Evolutionary conservation across 2,888 invertebrate genomes (phyloP), one percentile per base, ranked within the genome.

Genomic region (Cecidostiba fungosa): DNA sequence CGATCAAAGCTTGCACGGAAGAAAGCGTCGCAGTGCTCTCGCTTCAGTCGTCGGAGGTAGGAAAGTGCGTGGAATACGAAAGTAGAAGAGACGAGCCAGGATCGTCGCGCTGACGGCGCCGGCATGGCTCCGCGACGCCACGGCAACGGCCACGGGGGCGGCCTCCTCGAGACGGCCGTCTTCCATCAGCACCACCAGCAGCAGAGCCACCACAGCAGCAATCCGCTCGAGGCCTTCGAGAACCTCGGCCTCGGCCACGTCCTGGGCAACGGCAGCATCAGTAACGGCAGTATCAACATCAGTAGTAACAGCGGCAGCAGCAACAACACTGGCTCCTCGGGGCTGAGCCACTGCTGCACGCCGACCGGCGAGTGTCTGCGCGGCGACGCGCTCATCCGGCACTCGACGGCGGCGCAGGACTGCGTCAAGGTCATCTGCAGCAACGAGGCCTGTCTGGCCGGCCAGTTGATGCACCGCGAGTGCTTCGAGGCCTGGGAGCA

Each of bases 401-500:
- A 88, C 96, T n/a, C n/a, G 26, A 23, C 23, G 29, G 96, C 91
- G 96, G 97, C 88, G 79, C 95, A 96, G 89, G 98, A 98, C 90
- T 96, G 97, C 73, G 96, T 98, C 89, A 97, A 97, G 93, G 98
- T 99, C 86, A 95, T 97, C 89, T 99, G 99, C 95, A 99, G 98
- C 95, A 99, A 99, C 94, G 98, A 98, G 92, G 96, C 96, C 92
- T 99, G 99, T 94, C 95, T 95, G 88, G 95, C 96, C 91, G 98
- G 98, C 88, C 96, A 97, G 93, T 98, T 97, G 93, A 99, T 99
- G 99, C 99, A 99, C 95, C 96, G 97, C 89, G 97, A 97, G 93
- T 99, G 99, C 94, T 99, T 99, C 94, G 98, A 98, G 89, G 96
- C 96, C 90, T 99, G 98, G 98, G 98, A 99, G 94, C 96, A 96